phyloP scores from a whole-genome alignment of 2,113 vertebrate genomes.

The Nansenia antarctica region DNA sequence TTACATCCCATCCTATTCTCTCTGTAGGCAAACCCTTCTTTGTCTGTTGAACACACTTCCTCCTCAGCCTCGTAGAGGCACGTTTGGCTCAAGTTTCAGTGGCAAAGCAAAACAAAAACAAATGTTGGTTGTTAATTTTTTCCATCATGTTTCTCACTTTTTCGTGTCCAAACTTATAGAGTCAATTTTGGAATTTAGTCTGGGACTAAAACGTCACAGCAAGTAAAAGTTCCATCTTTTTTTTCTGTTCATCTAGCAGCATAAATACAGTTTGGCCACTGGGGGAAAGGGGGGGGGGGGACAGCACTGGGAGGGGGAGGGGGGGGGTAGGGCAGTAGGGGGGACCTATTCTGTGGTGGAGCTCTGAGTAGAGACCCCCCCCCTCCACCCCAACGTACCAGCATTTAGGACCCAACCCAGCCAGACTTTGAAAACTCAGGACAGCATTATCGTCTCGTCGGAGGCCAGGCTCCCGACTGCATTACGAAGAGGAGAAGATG shows the following conservation, averaged over 20 bases:
- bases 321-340: too few relatives aligned
- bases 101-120: conserved; percentile 87
- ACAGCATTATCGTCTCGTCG: conserved; percentile 71
- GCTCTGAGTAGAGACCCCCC: conserved; percentile 40
- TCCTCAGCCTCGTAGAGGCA: conserved; percentile 99
- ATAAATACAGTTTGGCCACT: conserved; percentile 99
- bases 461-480: conserved; percentile 41
- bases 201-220: conserved; percentile 99
- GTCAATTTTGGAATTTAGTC: conserved; percentile 98
- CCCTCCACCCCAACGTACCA: conserved; percentile 78
- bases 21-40: conserved; percentile 89
- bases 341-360: conserved; percentile 80
- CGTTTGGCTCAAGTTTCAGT: conserved; percentile 99
- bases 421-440: conserved; percentile 84
- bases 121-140: conserved; percentile 57
- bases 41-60: conserved; percentile 86
- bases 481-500: conserved; percentile 42
- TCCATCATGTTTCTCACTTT: conserved; percentile 35
- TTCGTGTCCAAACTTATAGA: conserved; percentile 85
- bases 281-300: conserved; percentile 85
- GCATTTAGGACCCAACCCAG: conserved; percentile 83
- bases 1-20: conserved; percentile 84
- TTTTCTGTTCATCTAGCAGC: conserved; percentile 89
- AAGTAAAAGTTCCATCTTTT: conserved; percentile 81
- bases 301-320: conserved; percentile 88